These are phyloP conservation scores for Trichogramma pretiosum DNA, from an alignment of 1,140 invertebrate genomes.

Conservation along the genomic window DNA sequence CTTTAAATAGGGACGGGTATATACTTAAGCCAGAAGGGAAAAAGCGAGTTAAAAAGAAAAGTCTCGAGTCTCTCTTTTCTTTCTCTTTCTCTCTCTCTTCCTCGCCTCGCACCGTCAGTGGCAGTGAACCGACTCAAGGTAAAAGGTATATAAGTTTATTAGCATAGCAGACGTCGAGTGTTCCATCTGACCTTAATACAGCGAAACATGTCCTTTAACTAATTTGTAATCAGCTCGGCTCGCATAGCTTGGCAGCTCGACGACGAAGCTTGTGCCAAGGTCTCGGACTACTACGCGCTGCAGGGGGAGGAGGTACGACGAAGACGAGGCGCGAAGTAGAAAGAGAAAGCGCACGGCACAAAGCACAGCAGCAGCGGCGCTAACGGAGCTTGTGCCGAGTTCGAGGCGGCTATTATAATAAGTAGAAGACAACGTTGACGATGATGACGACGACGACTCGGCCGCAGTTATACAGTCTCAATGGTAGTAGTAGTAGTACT, in stretches of 20 bases:
- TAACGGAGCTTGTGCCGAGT: slow-evolving; percentile 12
- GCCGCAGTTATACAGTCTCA: no score
- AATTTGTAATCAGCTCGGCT: slow-evolving; percentile 42
- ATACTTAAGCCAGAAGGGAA: background rate
- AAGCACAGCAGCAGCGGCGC: background rate
- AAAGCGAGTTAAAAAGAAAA: background rate
- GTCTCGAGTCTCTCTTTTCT: no score
- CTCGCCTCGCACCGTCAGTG: no score
- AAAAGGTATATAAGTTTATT: slow-evolving; percentile 21
- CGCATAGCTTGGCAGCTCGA: slow-evolving; percentile 19
- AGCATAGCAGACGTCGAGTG: background rate
- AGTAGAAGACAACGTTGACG: no score
- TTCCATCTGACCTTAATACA: slow-evolving; percentile 35
- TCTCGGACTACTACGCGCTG: no score
- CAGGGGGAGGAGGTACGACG: no score
- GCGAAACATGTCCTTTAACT: slow-evolving; percentile 44
- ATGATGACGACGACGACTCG: no score
- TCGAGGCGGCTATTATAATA: slow-evolving; percentile 30
- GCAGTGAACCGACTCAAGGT: slow-evolving; percentile 20
- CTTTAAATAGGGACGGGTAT: background rate
- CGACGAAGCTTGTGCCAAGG: no score
- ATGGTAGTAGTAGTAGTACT: no score
- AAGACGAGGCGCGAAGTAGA: slow-evolving; percentile 24
- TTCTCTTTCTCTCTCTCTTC: no score
- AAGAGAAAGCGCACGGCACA: background rate